A percentile compares a stretch with the other conserved stretches of the same genome.
These are phyloP conservation scores for Horisme vitalbata DNA, from an alignment of 2,888 invertebrate species.

Conservation along the genomic window DNA sequence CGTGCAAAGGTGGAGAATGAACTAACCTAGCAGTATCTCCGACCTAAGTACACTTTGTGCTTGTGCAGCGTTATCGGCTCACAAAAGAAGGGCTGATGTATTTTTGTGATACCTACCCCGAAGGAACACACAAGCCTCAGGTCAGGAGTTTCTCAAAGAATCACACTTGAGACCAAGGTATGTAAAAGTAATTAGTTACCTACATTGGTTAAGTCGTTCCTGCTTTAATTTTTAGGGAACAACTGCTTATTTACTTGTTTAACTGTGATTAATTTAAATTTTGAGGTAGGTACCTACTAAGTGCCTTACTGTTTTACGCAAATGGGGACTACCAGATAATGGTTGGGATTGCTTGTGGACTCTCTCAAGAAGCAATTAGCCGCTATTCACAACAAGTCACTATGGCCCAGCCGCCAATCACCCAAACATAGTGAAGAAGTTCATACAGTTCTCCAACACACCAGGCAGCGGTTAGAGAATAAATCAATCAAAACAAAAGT, in stretches of 20 bases:
- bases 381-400: background rate
- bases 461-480: background rate
- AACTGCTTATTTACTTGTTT: too few relatives aligned
- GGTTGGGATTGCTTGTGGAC: background rate
- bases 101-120: background rate
- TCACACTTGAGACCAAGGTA: slow-evolving; percentile 1
- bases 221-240: background rate
- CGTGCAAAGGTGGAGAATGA: too few relatives aligned
- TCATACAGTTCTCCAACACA: background rate
- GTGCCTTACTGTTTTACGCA: too few relatives aligned
- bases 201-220: background rate
- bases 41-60: too few relatives aligned
- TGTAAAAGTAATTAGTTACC: background rate
- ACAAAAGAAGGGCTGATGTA: background rate
- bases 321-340: too few relatives aligned
- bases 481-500: background rate
- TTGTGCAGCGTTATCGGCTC: too few relatives aligned
- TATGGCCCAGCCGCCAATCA: background rate
- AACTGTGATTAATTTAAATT: too few relatives aligned
- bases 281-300: background rate
- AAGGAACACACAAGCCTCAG: background rate
- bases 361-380: background rate
- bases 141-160: background rate
- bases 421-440: background rate
- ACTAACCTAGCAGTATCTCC: too few relatives aligned